Evolutionary conservation across 2,797 vertebrate species (phyloP).

Genomic region (Pagetopsis macropterus): DNA sequence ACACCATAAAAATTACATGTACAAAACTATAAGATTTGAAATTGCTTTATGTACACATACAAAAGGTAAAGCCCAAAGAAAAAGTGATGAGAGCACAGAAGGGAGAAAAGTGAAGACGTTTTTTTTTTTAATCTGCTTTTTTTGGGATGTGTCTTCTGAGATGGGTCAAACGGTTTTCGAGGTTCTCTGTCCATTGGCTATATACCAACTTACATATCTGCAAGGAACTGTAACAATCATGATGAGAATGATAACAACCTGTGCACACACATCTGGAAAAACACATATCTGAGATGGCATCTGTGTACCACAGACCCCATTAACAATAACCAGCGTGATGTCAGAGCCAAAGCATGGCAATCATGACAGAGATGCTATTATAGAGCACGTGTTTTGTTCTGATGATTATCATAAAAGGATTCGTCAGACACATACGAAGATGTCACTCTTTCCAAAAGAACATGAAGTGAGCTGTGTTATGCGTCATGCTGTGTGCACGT

Average conservation of each 20-base stretch:
- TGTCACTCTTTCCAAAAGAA: conserved; percentile 18
- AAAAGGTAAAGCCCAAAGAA: conserved; percentile 83
- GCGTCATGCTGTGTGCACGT: conserved; percentile 31
- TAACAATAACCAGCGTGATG: conserved; percentile 17
- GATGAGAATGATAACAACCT: conserved; percentile 21
- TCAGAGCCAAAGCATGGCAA: background rate
- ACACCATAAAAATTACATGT: conserved; percentile 91
- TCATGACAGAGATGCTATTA: conserved; percentile 19
- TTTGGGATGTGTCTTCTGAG: conserved; percentile 28
- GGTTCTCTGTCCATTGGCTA: conserved; percentile 50
- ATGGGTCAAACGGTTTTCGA: conserved; percentile 44
- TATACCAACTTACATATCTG: conserved; percentile 22
- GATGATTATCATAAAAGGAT: conserved; percentile 39
- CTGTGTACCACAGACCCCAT: conserved; percentile 22
- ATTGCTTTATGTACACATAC: conserved; percentile 88
- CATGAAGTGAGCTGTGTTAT: conserved; percentile 10
- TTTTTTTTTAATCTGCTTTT: conserved; percentile 7
- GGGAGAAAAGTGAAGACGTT: conserved; percentile 48
- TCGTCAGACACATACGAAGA: conserved; percentile 14
- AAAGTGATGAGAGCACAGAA: conserved; percentile 67
- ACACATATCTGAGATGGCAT: conserved; percentile 28
- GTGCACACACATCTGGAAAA: conserved; percentile 35
- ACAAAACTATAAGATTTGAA: conserved; percentile 91
- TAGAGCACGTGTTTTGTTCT: conserved; percentile 21
- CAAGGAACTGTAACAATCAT: conserved; percentile 36